Evolutionary conservation across 1,140 invertebrate species (phyloP), one percentile per base, ranked within the genome.

Genomic region (Zeugodacus cucurbitae): DNA sequence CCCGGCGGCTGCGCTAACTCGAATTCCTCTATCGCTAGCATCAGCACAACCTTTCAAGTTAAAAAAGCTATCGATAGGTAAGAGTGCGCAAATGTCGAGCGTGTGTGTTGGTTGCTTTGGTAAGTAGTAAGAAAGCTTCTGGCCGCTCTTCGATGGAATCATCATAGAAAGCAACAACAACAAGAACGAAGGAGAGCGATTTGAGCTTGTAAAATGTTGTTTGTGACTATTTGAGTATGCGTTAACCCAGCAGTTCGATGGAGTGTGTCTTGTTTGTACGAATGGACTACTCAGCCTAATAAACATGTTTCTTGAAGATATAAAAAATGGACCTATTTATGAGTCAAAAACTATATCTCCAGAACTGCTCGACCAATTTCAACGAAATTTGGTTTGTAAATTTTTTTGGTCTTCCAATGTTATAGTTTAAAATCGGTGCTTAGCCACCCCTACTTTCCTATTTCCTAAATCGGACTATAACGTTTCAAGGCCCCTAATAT

Each of bases 1-100:
- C 74, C n/a, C 74, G 74, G 74, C 74, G 74, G 37, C 41, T 82
- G 74, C 74, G 74, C 74, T 82, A 26, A 82, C 41, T 82, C 41
- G n/a, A 41, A 82, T 82, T 82, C 74, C 74, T 48, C 74, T 48
- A 82, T 74, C 34, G 11, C 4, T 41, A 7, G 20, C 67, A 74
- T 32, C 67, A 74, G 67, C 34, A 37, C 67, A 74, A 74, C 67
- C 34, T 74, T 82, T n/a, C 10, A 82, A 26, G 74, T 82, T 82
- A 82, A 82, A 82, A 82, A 82, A 82, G 44, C n/a, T 82, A 29
- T 41, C 74, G 44, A 41, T 82, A 22, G 41, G 74, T 48, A 48
- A 48, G 74, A 54, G 41, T 82, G 44, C 41, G 41, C 74, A 82
- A 48, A 82, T 26, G 41, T 48, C n/a, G 74, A 48, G 74, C n/a